Base-by-base conservation (phyloP, 2,888 invertebrate species). In the Melanostoma scalare region DNA sequence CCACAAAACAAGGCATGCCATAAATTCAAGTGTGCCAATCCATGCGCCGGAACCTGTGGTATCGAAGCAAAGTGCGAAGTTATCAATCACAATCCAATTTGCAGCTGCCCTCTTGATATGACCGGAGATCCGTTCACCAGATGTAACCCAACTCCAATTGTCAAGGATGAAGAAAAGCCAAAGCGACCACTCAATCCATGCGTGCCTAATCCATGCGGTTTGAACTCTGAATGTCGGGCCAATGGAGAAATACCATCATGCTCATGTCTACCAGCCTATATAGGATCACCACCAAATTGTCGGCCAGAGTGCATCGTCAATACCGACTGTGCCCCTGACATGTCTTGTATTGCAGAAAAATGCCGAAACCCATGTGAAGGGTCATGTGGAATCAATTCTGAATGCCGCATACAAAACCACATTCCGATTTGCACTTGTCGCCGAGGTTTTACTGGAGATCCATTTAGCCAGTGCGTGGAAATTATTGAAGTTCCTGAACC, bases 1-100 rank as follows among this genome's bases (percentile, higher is more conserved):
- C 93, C 95, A 38, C 94, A 94, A 86, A 94, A 95, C 87, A 94
- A 94, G 88, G 96, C 96, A 6, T 97, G 97, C 88, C 94, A 95
- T 86, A 96, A 95, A 88, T 95, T 95, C 90, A 96, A 95, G 90
- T 97, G 97, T 88, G 93, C 93, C 38, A 96, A 97, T 90, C 96
- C 96, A 67, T 96, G 96, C 88, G 94, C 95, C 85, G 96, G 96
- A 78, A 95, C 95, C 33, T 96, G 96, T 88, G 96, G 96, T 67
- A 91, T 94, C 61, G 94, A 94, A 88, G 95, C 96, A 35, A 93
- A 94, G 87, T 97, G 97, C 88, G 93, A 94, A 86, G 96, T 96
- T 6, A 94, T 95, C 79, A 95, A 96, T 89, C 96, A 96, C 89
- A 96, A 95, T 90, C 96, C 96, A 0, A 94, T 96, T 81, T 96